Evolutionary conservation across 2,113 vertebrate species (phyloP).

Genomic region (Seriola dumerili): DNA sequence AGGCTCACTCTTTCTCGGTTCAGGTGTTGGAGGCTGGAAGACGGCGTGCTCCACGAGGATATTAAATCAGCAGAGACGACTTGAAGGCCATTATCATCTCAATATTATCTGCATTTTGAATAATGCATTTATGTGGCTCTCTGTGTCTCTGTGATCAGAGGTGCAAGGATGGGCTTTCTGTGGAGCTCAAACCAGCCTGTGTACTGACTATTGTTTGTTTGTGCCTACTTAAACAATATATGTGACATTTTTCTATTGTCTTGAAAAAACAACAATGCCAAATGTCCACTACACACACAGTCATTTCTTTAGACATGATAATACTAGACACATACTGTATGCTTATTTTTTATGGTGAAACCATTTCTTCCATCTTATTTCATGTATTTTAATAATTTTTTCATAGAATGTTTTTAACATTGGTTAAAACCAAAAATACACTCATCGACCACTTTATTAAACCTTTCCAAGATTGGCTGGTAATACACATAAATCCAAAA

Average conservation of each 20-base stretch:
- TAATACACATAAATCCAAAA: no score
- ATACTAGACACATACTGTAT: background rate
- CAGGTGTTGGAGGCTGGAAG: conserved; percentile 56
- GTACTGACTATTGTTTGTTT: background rate
- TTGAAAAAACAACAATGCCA: background rate
- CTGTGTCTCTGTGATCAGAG: background rate
- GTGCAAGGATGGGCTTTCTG: conserved; percentile 16
- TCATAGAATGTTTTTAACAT: no score
- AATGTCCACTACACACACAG: background rate
- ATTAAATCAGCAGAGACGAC: conserved; percentile 61
- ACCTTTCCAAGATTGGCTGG: no score
- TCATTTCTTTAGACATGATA: background rate
- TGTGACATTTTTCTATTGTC: background rate
- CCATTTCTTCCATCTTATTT: no score
- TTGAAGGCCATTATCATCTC: conserved; percentile 41
- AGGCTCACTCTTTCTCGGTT: conserved; percentile 35
- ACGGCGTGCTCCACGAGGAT: conserved; percentile 16
- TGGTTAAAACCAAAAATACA: no score
- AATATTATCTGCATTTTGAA: conserved; percentile 60
- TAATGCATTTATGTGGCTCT: conserved; percentile 47
- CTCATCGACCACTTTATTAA: no score
- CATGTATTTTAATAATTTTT: no score
- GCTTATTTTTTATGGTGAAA: no score
- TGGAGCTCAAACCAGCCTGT: background rate
- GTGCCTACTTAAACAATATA: background rate